Evolutionary conservation across 2,888 invertebrate species (phyloP).

Genomic region (Drosophila neutralis): DNA sequence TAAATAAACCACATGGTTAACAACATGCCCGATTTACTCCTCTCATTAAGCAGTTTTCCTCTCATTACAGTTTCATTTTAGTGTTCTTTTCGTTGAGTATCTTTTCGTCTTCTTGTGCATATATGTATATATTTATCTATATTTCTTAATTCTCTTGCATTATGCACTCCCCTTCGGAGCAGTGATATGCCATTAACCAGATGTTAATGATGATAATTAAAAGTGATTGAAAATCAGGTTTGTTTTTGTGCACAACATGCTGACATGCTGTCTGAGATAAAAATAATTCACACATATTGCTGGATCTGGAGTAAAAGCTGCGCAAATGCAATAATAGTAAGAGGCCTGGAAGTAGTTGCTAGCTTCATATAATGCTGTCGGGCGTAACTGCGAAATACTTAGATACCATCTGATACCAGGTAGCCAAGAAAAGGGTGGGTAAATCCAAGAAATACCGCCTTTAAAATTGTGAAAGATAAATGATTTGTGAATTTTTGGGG

Average conservation of each 20-base stretch:
- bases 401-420: not conserved
- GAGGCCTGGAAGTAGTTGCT: not conserved
- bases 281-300: not conserved
- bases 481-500: not conserved
- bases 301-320: not conserved
- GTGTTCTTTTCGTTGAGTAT: not conserved
- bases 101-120: not conserved
- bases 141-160: not conserved
- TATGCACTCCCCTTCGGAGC: not conserved
- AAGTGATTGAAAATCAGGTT: not conserved
- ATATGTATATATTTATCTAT: too few species aligned
- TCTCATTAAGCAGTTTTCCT: not conserved
- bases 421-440: not conserved
- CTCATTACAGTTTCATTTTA: not conserved
- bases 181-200: not conserved
- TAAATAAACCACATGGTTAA: slow-evolving; percentile 25
- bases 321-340: not conserved
- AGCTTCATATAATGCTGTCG: not conserved
- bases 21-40: not conserved
- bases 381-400: not conserved
- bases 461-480: too few species aligned
- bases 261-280: not conserved
- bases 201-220: not conserved
- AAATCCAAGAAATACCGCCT: not conserved
- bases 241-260: not conserved